Evolutionary conservation across 2,797 vertebrate genomes (phyloP), one percentile per base, ranked within the genome.

Genomic region (Thalassophryne amazonica): DNA sequence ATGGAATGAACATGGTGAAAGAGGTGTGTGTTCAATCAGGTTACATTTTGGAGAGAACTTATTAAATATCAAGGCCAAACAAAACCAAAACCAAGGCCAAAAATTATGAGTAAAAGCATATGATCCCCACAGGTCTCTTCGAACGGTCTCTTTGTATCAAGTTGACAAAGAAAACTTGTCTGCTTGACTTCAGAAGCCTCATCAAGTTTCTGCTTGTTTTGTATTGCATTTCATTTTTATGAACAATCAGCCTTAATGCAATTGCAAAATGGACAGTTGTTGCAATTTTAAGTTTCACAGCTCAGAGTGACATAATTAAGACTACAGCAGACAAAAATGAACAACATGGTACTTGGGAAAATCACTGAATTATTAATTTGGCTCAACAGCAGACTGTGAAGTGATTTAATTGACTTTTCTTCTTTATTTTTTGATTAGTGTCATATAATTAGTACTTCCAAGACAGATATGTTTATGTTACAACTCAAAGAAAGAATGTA

Each of bases 401-500:
- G 41, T 11, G 36, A 20, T 39, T n/a, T n/a, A n/a, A n/a, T n/a
- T n/a, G n/a, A n/a, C n/a, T n/a, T n/a, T n/a, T n/a, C n/a, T n/a
- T n/a, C n/a, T n/a, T n/a, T n/a, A n/a, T n/a, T n/a, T n/a, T n/a
- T n/a, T n/a, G n/a, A n/a, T n/a, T n/a, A n/a, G n/a, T n/a, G n/a
- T n/a, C n/a, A n/a, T n/a, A n/a, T n/a, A n/a, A n/a, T n/a, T n/a
- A n/a, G n/a, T 20, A 19, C 19, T 20, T 20, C 19, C 4, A 5
- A 20, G 19, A 19, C 24, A 8, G 7, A 8, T 10, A n/a, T n/a
- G n/a, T n/a, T n/a, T n/a, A n/a, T n/a, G n/a, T n/a, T n/a, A n/a
- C n/a, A 51, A 31, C 24, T 57, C n/a, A 28, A 19, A 7, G 43
- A 19, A 28, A 40, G 60, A 34, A 61, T 55, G 48, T 21, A 49